Percentiles rank a stretch among this genome's conserved stretches.
phyloP scores from a whole-genome alignment of 2,113 vertebrate genomes.

The Atlantisia rogersi region DNA sequence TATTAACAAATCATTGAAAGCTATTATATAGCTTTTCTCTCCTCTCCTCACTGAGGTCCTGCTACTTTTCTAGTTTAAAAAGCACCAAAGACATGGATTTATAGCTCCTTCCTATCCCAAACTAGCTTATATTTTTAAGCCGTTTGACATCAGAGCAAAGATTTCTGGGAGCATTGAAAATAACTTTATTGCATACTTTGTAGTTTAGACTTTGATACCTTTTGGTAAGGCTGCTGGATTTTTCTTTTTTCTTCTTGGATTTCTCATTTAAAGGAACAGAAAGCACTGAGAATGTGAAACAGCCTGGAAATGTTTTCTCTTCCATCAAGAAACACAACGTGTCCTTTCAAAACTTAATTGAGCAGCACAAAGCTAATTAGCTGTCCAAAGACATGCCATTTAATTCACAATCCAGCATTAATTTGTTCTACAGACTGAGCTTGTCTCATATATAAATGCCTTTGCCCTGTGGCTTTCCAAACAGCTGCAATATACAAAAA shows the following conservation, averaged over 20 bases:
- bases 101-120: background rate
- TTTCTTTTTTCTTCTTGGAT: slow-evolving; percentile 49
- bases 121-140: background rate
- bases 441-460: slow-evolving; percentile 80
- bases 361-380: slow-evolving; percentile 84
- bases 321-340: slow-evolving; percentile 77
- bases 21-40: background rate
- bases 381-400: slow-evolving; percentile 79
- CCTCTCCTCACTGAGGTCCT: background rate
- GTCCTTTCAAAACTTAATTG: slow-evolving; percentile 83
- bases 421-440: slow-evolving; percentile 79
- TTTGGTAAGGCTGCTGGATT: background rate
- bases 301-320: slow-evolving; percentile 75
- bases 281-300: slow-evolving; percentile 63
- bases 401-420: slow-evolving; percentile 82
- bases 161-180: slow-evolving; percentile 27
- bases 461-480: slow-evolving; percentile 77
- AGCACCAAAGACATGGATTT: background rate
- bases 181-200: slow-evolving; percentile 43
- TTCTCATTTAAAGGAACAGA: slow-evolving; percentile 45
- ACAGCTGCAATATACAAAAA: slow-evolving; percentile 76
- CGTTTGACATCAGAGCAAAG: slow-evolving; percentile 35
- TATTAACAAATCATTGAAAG: background rate
- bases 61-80: background rate
- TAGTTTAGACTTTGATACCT: slow-evolving; percentile 37